Conservation (phyloP, 2,797 vertebrate species). For the Vultur gryphus region DNA sequence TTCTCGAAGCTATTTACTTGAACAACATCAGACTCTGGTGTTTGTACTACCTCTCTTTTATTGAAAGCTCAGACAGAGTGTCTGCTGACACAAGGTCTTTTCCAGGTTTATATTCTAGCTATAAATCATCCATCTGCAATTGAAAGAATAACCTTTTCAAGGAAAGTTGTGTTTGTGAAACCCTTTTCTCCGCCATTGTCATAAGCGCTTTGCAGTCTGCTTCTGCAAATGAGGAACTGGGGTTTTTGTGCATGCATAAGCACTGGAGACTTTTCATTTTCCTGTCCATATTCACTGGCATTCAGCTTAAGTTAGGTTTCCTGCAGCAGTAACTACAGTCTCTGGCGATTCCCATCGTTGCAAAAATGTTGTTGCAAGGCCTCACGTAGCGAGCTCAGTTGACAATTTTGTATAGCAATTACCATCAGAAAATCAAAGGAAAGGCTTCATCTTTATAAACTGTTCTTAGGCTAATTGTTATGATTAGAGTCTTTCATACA, state of each 20-base stretch:
- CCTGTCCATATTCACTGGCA: neutral
- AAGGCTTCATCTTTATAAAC: neutral
- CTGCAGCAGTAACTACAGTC: neutral
- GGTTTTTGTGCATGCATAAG: neutral
- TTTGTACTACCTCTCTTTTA: neutral
- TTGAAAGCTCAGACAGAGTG: neutral
- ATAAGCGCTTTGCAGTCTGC: neutral
- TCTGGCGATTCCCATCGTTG: accelerated
- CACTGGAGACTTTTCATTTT: neutral
- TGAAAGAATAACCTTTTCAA: neutral
- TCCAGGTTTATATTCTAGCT: neutral
- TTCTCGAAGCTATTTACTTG: neutral
- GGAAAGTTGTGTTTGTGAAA: neutral
- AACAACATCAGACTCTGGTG: neutral
- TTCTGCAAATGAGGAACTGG: neutral
- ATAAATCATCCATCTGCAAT: neutral
- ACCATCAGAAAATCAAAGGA: neutral
- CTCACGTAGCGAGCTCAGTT: accelerated
- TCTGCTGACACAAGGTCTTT: neutral
- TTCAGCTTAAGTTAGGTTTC: neutral
- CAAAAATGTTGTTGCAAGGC: neutral
- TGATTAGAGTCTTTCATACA: neutral
- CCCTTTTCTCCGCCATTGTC: neutral
- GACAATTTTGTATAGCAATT: neutral
- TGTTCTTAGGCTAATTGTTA: neutral